These are phyloP conservation scores for Synergus itoensis DNA, from an alignment of 2,888 invertebrate genomes.

Conservation along the genomic window DNA sequence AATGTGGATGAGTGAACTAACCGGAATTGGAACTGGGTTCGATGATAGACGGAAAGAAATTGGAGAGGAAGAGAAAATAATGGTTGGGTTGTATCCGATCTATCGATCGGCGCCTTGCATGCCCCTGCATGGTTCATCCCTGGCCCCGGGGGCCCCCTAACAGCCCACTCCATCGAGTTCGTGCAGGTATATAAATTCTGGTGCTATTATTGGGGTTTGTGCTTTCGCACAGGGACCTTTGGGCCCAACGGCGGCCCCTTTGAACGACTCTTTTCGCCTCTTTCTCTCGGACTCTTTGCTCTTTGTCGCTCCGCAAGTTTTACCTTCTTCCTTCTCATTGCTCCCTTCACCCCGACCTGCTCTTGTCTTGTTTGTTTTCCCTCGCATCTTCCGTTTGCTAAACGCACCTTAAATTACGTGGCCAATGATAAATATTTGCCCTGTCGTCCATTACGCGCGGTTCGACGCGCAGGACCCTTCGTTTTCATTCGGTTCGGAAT, in stretches of 20 bases:
- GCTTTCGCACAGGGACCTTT: slow-evolving; percentile 70
- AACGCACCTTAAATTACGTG: slow-evolving; percentile 76
- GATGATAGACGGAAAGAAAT: slow-evolving; percentile 29
- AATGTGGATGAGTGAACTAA: neutral
- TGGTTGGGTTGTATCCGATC: slow-evolving; percentile 31
- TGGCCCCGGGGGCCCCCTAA: slow-evolving; percentile 55
- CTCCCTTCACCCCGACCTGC: slow-evolving; percentile 49
- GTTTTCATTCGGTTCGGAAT: slow-evolving; percentile 19
- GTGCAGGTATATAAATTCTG: slow-evolving; percentile 78
- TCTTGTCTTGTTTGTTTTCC: slow-evolving; percentile 74
- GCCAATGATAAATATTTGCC: slow-evolving; percentile 76
- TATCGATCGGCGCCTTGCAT: slow-evolving; percentile 45
- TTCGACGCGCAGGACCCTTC: slow-evolving; percentile 42
- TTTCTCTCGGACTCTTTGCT: slow-evolving; percentile 53
- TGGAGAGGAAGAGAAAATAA: slow-evolving; percentile 31
- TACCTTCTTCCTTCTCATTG: slow-evolving; percentile 56
- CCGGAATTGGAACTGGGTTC: neutral
- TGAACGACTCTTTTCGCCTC: slow-evolving; percentile 64
- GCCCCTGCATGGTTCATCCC: slow-evolving; percentile 60
- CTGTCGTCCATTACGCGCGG: slow-evolving; percentile 73
- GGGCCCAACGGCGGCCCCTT: slow-evolving; percentile 55
- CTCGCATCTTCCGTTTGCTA: slow-evolving; percentile 75
- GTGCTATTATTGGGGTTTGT: slow-evolving; percentile 77
- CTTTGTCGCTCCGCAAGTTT: slow-evolving; percentile 56
- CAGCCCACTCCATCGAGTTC: slow-evolving; percentile 71